Percentiles rank a stretch among this genome's conserved stretches.
Conservation (phyloP, 2,797 vertebrate genomes). For the Cephalopachus bancanus region DNA sequence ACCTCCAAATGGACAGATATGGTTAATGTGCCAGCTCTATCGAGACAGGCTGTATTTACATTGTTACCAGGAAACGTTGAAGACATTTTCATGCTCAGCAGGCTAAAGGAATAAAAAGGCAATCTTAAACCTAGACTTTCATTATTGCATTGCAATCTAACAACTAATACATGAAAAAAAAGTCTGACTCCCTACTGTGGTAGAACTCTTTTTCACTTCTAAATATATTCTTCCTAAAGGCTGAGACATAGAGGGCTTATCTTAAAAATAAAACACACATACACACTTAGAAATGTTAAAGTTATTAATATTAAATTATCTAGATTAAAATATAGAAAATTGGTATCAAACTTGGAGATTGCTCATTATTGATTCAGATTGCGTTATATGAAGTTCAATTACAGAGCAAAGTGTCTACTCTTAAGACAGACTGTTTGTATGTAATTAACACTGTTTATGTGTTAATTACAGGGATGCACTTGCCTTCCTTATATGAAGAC, state of each 20-base stretch:
- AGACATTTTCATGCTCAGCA: slow-evolving; percentile 69
- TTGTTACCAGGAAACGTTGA: slow-evolving; percentile 61
- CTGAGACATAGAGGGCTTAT: background rate
- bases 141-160: slow-evolving; percentile 45
- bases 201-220: background rate
- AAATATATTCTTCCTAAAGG: slow-evolving; percentile 3
- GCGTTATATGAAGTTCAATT: background rate
- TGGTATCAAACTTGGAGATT: background rate
- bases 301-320: background rate
- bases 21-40: slow-evolving; percentile 4
- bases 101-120: slow-evolving; percentile 57
- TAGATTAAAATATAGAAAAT: background rate
- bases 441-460: too few species aligned
- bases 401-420: background rate
- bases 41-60: slow-evolving; percentile 61
- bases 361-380: background rate
- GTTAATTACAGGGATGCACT: background rate
- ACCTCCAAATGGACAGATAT: slow-evolving; percentile 58
- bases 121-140: slow-evolving; percentile 26
- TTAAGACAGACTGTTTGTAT: background rate
- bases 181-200: background rate
- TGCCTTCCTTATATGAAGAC: background rate
- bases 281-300: background rate
- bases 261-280: background rate
- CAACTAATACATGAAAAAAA: background rate